Percentiles rank a stretch among this genome's conserved stretches.
Evolutionary conservation across 1,140 invertebrate genomes (phyloP).

Genomic region (Drosophila cardini): DNA sequence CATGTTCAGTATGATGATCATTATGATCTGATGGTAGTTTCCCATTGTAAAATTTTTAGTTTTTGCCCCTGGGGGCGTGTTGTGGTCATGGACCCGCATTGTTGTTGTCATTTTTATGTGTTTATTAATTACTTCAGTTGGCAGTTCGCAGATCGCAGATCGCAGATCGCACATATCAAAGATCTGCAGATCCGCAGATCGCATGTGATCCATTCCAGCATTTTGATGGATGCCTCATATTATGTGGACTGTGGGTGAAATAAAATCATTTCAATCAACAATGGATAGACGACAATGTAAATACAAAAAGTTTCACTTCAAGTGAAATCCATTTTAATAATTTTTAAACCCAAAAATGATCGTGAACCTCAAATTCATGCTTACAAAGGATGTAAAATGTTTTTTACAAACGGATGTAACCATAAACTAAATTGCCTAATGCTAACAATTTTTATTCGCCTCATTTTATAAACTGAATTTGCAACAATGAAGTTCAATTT

Average conservation of each 20-base stretch:
- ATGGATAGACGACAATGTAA: slow-evolving; percentile 64
- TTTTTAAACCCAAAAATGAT: neutral
- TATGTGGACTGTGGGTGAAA: slow-evolving; percentile 76
- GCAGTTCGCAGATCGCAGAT: slow-evolving; percentile 42
- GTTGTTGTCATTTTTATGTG: slow-evolving; percentile 72
- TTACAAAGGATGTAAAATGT: neutral
- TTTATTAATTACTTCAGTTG: slow-evolving; percentile 66
- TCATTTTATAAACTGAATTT: neutral
- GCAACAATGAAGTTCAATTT: neutral
- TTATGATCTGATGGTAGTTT: slow-evolving; percentile 45
- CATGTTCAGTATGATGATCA: neutral
- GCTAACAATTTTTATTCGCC: neutral
- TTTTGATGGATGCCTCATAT: slow-evolving; percentile 66
- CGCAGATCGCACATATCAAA: slow-evolving; percentile 13
- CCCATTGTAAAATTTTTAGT: slow-evolving; percentile 65
- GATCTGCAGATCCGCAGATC: slow-evolving; percentile 34
- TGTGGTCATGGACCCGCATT: slow-evolving; percentile 79
- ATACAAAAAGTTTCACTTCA: slow-evolving; percentile 70
- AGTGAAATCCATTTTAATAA: slow-evolving; percentile 24
- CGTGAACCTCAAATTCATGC: neutral
- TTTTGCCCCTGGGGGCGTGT: slow-evolving; percentile 53
- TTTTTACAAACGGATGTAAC: neutral
- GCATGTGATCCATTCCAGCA: slow-evolving; percentile 35
- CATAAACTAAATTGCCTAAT: neutral
- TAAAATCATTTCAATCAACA: slow-evolving; percentile 62